Base-by-base conservation (phyloP, 1,140 invertebrate species). In the Drosophila pectinifera region DNA sequence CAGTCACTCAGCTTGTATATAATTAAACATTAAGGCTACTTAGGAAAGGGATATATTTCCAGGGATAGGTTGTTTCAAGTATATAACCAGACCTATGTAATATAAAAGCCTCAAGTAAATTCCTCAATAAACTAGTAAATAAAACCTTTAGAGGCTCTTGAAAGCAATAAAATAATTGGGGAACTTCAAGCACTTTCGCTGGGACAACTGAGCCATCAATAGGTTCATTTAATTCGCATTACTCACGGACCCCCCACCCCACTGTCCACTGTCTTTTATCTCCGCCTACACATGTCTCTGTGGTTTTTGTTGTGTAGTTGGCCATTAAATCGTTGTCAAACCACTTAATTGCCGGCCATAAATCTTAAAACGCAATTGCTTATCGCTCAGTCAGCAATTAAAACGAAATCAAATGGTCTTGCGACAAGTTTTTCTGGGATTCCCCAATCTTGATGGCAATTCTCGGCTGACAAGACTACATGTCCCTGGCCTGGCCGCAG, bases 351-450 rank as follows among this genome's bases (percentile, higher is more conserved):
- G 82, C 31, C 49, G 24, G 42, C 69, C 57, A 85, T 85, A 85
- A 85, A 85, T 85, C 73, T 53, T 62, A 49, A 57, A 39, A 53
- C 46, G 42, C 64, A 81, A 78, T 85, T 81, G 54, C 63, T 78
- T 73, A 75, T 76, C 53, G 64, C 48, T 70, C 28, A 49, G 56
- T 36, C 55, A 42, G 72, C 80, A 83, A 83, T 83, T 83, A 83
- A 84, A 80, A 84, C 26, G 70, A 73, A 83, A 83, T 77, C 63
- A 89, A 83, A 80, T 79, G 42, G 49, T 53, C 62, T 54, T 51
- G 54, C 38, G 64, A 81, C 82, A 70, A 70, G 46, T 67, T 63
- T 59, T 59, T 74, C n/a, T 54, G 13, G 34, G 20, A 11, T 36
- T 43, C 28, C 11, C 0, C 18, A 55, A 86, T 88, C 82, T 88